These are phyloP conservation scores for Archivesica marissinica DNA, from an alignment of 1,140 invertebrate species.

Conservation along the genomic window DNA sequence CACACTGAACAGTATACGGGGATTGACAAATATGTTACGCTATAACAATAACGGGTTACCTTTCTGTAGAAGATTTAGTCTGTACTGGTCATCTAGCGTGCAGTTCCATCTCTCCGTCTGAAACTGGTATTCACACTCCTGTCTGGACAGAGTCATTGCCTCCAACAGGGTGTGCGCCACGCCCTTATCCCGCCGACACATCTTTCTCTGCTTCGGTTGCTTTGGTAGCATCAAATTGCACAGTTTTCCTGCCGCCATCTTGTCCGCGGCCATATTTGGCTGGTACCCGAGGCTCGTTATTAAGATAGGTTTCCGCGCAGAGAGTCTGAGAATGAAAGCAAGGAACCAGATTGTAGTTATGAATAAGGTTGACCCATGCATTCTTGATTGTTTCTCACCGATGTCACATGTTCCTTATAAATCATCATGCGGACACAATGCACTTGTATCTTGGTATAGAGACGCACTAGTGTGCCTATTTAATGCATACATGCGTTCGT, in stretches of 20 bases:
- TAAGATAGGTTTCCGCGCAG: slow-evolving; percentile 53
- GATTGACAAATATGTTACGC: no score
- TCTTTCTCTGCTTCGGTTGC: slow-evolving; percentile 71
- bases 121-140: slow-evolving; percentile 82
- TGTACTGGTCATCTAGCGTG: slow-evolving; percentile 73
- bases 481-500: no score
- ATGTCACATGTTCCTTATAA: neutral
- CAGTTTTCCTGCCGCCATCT: slow-evolving; percentile 62
- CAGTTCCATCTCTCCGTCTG: slow-evolving; percentile 82
- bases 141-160: slow-evolving; percentile 73
- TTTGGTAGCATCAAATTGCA: slow-evolving; percentile 72
- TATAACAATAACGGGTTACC: no score
- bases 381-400: neutral
- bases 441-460: no score
- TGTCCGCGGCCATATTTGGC: slow-evolving; percentile 11
- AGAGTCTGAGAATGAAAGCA: slow-evolving; percentile 48
- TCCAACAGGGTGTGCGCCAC: slow-evolving; percentile 72
- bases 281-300: slow-evolving; percentile 31
- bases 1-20: no score
- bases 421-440: neutral
- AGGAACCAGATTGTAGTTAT: slow-evolving; percentile 10
- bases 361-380: slow-evolving; percentile 7
- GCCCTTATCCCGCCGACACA: slow-evolving; percentile 73
- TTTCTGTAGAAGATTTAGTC: slow-evolving; percentile 73
- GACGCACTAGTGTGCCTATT: no score